Evolutionary conservation across 2,888 invertebrate species (phyloP).

Genomic region (Dorcus parallelipipedus): DNA sequence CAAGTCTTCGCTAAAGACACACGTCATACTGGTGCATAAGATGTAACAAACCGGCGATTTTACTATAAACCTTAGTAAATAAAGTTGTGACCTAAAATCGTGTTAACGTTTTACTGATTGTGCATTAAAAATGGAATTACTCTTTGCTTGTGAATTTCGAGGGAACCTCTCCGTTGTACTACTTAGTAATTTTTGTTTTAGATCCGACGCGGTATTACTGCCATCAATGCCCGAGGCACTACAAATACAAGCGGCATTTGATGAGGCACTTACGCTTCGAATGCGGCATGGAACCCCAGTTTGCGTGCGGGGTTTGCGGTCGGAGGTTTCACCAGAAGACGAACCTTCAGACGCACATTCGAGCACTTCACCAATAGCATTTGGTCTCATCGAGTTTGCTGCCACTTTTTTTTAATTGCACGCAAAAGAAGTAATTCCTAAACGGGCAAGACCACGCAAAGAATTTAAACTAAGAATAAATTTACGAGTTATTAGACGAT

Average conservation of each 20-base stretch:
- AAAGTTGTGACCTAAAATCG: neutral
- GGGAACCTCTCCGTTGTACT: neutral
- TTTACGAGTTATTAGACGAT: too few relatives aligned
- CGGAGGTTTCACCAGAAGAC: constrained; percentile 38
- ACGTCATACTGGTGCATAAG: constrained; percentile 2
- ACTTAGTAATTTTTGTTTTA: constrained; percentile 6
- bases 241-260: constrained; percentile 18
- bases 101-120: neutral
- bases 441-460: neutral
- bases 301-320: constrained; percentile 31
- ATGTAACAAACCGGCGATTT: neutral
- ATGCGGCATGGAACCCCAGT: constrained; percentile 26
- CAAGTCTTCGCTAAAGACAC: constrained; percentile 10
- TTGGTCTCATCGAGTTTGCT: neutral
- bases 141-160: neutral
- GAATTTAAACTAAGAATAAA: neutral
- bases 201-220: constrained; percentile 11
- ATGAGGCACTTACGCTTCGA: constrained; percentile 25
- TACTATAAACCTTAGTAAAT: neutral
- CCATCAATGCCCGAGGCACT: constrained; percentile 11
- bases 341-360: constrained; percentile 24
- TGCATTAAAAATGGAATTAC: too few relatives aligned
- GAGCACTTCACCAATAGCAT: constrained; percentile 2
- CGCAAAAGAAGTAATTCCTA: neutral
- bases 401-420: neutral